Evolutionary conservation across 1,140 invertebrate species (phyloP), one percentile per base, ranked within the genome.

Genomic region (Drosophila nebulosa): DNA sequence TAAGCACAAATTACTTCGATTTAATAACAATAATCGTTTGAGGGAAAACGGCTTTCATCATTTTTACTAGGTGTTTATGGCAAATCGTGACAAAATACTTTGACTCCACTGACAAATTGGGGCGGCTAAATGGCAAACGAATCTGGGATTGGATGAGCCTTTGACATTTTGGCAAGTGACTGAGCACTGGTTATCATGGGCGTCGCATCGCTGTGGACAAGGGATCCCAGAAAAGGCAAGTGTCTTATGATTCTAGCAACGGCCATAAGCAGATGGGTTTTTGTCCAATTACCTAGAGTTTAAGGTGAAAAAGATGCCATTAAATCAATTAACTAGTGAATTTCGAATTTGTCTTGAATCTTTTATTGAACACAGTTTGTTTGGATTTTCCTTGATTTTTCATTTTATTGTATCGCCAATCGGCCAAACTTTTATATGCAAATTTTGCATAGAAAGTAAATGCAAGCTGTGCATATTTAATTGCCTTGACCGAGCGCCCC

Each of bases 51-150:
- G 50, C 59, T 80, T 81, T 76, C 55, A 64, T 60, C 74, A 68
- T 61, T 70, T 79, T 65, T 77, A 79, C 78, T 69, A 86, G 83
- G 81, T 85, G 83, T 85, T 85, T 85, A 81, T 78, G 78, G 78
- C 30, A 51, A 81, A 79, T 85, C 81, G 81, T 85, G 83, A 86
- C 81, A 85, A 61, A 69, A 81, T 77, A 62, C 81, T 71, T 79
- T 64, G 64, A 72, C 77, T 79, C 12, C 42, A 26, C 73, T 74
- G 76, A 72, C 50, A 80, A 75, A 66, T 76, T 64, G 73, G 61
- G 27, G 61, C 71, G 70, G 78, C 65, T 30, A 69, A 75, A 67
- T 42, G 21, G 60, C 68, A 65, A 83, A 68, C 70, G 27, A 53
- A 46, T 16, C 18, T 46, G 16, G 16, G 39, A 46, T 46, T 46